Base-by-base conservation (phyloP, 1,140 invertebrate genomes). In the Gryllus bimaculatus region DNA sequence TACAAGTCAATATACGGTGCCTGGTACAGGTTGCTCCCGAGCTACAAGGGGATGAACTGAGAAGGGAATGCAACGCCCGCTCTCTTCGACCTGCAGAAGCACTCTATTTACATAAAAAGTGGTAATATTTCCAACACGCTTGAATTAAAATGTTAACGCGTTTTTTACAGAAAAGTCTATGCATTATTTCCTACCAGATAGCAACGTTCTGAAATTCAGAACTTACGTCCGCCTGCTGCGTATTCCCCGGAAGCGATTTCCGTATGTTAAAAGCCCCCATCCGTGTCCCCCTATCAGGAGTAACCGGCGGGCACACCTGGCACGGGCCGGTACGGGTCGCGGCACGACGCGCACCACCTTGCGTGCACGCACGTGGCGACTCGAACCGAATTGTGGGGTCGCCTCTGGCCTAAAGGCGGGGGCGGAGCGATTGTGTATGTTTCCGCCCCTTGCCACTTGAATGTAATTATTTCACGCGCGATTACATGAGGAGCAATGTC, bases 251-350 rank as follows among this genome's bases (percentile, higher is more conserved):
- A 66, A 66, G 54, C 54, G 18, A 66, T 66, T 66, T 5, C 54
- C 54, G 54, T 66, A 66, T 66, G 54, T 66, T 66, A 66, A 66
- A 66, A 66, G 54, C 54, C 54, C 54, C 54, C 54, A 66, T 66
- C 54, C 54, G 54, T 66, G 54, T 66, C 54, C 54, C 54, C 54
- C 54, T 66, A 66, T 66, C 54, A 66, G 18, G 54, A 66, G 18
- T 66, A 66, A 66, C 54, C 54, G 54, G 18, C 54, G 18, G 54
- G 18, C 54, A 18, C 54, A 66, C 54, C 54, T 66, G 54, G 54
- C 54, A 66, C 54, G 18, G 54, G 18, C 10, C 10, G 54, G 54
- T 66, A 66, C 54, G 54, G 54, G 54, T 66, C 54, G 54, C 10
- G 54, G 54, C 54, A 66, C 10, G 54, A 2, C 18, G 54, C 54